Percentiles rank a stretch among this genome's conserved stretches.
Conservation (phyloP, 2,888 invertebrate species). For the Lepidonotus clava region DNA sequence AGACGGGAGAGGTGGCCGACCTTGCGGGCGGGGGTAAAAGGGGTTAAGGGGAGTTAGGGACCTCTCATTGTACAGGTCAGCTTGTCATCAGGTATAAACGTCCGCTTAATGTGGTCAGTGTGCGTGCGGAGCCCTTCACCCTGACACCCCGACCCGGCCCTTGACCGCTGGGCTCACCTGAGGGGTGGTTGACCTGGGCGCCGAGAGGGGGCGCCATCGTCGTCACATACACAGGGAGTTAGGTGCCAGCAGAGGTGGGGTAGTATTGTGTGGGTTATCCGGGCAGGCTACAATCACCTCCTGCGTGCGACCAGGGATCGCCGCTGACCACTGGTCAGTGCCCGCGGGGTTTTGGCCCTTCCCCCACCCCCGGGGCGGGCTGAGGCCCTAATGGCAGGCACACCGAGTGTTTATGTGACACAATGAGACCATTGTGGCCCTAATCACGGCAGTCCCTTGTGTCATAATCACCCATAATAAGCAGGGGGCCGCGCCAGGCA, state of each 20-base stretch:
- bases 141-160: background rate
- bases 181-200: background rate
- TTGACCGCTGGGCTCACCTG: conserved; percentile 29
- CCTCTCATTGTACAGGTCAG: background rate
- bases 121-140: background rate
- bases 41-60: background rate
- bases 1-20: background rate
- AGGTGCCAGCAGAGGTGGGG: background rate
- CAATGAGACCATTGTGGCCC: conserved; percentile 23
- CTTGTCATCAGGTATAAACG: conserved; percentile 20
- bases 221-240: background rate
- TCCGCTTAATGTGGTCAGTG: conserved; percentile 13
- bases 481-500: conserved; percentile 19
- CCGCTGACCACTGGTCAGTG: conserved; percentile 3
- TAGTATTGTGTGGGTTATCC: background rate
- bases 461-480: conserved; percentile 45
- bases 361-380: background rate
- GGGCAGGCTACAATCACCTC: background rate
- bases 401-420: background rate
- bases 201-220: background rate
- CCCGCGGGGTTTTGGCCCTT: background rate
- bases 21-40: background rate
- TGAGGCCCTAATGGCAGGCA: background rate
- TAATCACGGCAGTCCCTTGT: background rate
- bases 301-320: background rate